A percentile compares a stretch with the other conserved stretches of the same genome.
phyloP scores from a whole-genome alignment of 2,797 vertebrate genomes.

The Eidolon dupreanum region DNA sequence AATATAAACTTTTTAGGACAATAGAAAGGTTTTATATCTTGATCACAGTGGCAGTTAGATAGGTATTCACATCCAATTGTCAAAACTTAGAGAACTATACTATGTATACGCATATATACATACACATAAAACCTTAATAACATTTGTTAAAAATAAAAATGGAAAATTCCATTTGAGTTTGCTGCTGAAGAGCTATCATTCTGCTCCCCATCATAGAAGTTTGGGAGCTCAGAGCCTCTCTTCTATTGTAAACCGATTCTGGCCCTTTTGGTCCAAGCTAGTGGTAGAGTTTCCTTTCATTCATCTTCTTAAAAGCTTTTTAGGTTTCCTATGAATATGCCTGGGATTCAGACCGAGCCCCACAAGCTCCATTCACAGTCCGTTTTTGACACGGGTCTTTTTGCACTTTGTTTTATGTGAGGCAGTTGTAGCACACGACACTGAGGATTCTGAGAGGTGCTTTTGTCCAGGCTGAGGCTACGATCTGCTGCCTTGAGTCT shows the following conservation, averaged over 20 bases:
- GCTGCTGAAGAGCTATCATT: background rate
- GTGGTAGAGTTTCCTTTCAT: background rate
- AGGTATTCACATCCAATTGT: background rate
- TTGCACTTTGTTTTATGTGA: background rate
- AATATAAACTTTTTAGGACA: background rate
- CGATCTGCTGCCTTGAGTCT: background rate
- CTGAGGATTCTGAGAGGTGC: rapidly evolving
- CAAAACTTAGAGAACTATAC: background rate
- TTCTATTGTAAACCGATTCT: background rate
- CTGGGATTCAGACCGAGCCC: background rate
- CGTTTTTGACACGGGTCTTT: background rate
- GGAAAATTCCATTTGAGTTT: background rate
- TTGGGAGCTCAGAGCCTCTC: rapidly evolving
- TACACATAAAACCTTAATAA: background rate
- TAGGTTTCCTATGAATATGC: background rate
- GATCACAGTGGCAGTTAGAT: no score
- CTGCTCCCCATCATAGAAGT: background rate
- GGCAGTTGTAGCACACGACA: no score
- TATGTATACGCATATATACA: background rate
- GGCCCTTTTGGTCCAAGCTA: background rate
- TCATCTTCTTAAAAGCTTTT: background rate
- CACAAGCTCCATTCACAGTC: background rate
- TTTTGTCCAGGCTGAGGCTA: no score
- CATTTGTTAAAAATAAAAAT: background rate
- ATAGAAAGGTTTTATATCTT: background rate